phyloP scores from a whole-genome alignment of 2,113 vertebrate genomes.

The Otolemur garnettii region DNA sequence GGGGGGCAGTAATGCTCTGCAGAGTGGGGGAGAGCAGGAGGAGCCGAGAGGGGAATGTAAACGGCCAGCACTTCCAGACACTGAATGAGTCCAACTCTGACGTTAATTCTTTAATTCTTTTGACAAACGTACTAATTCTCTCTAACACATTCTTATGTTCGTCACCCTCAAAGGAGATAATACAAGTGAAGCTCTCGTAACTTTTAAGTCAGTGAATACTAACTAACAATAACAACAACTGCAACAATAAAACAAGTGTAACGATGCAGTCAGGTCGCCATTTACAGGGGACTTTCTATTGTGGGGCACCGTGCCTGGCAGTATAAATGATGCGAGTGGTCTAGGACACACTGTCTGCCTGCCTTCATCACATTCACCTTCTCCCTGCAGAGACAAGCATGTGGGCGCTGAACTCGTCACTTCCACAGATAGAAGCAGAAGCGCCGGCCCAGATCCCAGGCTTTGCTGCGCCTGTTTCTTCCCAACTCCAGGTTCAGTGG shows the following conservation, averaged over 20 bases:
- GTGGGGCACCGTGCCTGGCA: not conserved
- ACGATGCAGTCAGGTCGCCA: not conserved
- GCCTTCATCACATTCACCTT: not conserved
- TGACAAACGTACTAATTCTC: not conserved
- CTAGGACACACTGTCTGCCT: not conserved
- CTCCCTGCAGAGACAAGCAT: not conserved
- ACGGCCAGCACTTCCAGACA: not conserved
- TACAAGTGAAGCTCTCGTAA: not conserved
- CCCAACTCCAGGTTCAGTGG: no score
- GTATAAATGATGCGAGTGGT: not conserved
- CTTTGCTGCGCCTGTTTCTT: accelerated
- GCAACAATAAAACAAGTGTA: not conserved
- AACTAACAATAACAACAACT: not conserved
- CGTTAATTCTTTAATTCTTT: not conserved
- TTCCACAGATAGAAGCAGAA: not conserved
- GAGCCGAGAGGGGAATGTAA: not conserved
- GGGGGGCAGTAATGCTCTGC: not conserved
- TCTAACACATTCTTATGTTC: not conserved
- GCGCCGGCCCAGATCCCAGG: accelerated
- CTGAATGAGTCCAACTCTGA: not conserved
- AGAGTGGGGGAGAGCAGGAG: not conserved
- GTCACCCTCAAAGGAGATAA: not conserved
- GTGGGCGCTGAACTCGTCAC: not conserved
- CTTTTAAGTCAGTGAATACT: not conserved
- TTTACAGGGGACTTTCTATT: not conserved